Base-by-base conservation (phyloP, 2,797 vertebrate species). In the Buphagus erythrorhynchus region DNA sequence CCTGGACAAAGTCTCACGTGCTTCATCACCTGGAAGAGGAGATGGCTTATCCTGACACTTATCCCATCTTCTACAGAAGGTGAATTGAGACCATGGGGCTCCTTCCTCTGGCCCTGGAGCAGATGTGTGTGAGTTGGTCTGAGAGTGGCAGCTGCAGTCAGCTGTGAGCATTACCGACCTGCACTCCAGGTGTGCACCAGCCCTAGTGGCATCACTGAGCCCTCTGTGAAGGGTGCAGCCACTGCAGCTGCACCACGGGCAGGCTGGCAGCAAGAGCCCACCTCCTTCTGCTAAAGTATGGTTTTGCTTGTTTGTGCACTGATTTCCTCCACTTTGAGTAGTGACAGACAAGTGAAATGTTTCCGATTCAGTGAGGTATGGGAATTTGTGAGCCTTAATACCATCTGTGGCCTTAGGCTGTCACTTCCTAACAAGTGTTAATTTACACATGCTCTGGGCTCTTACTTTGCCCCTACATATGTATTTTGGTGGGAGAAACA, bases 171-270 rank as follows among this genome's bases (percentile, higher is more conserved):
- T 28, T 26, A 3, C 6, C 25, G 8, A 5, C 17, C 16, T 36
- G 25, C 1, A 13, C 14, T 18, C 58, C 58, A 29, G 35, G 7
- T 31, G 48, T 65, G 25, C 12, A 5, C 4, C 61, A 15, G 43
- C 43, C 31, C 20, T 3, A 0, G 7, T 21, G 52, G 36, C 45
- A 65, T 7, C 4, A 1, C 52, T 9, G 49, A 77, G 36, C 17
- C 20, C 16, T 43, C 58, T 1, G 16, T 46, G 31, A 21, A 31
- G 35, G 4, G 0, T 11, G 26, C 31, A 16, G 31, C 58, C 15
- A 2, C 0, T 4, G 43, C 33, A 51, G 48, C 43, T 4, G 29
- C 26, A 8, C 29, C 69, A 6, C 0, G 0, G 36, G 11, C 1
- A 3, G 1, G 4, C 55, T 26, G 73, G 35, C 38, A 66, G 33